Evolutionary conservation across 1,140 invertebrate species (phyloP).

Genomic region (Drosophila auraria): DNA sequence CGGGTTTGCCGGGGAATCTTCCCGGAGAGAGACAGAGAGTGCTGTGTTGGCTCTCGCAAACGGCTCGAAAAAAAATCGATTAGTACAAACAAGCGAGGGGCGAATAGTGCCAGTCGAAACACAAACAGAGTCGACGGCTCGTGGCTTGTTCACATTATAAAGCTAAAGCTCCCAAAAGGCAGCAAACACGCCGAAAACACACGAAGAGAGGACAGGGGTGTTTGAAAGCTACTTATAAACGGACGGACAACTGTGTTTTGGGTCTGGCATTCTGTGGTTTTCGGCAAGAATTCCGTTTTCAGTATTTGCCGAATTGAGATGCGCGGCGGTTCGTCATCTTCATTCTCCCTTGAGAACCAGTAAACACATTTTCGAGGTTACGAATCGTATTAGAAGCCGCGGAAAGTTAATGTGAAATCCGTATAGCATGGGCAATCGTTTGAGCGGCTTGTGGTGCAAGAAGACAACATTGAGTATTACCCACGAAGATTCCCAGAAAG

Average conservation of each 20-base stretch:
- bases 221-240: constrained; percentile 70
- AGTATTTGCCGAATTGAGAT: constrained; percentile 85
- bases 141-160: constrained; percentile 60
- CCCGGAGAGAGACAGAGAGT: constrained; percentile 16
- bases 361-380: constrained; percentile 10
- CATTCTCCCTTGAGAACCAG: constrained; percentile 13
- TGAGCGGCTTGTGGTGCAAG: constrained; percentile 83
- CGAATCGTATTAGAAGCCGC: constrained; percentile 14
- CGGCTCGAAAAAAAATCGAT: constrained; percentile 64
- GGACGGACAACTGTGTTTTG: constrained; percentile 72
- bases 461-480: constrained; percentile 75
- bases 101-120: constrained; percentile 44
- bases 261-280: constrained; percentile 76
- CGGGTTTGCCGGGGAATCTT: constrained; percentile 28
- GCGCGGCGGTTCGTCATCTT: constrained; percentile 68
- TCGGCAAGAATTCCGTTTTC: constrained; percentile 83
- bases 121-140: constrained; percentile 44
- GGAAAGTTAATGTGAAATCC: constrained; percentile 42
- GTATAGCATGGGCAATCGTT: constrained; percentile 80
- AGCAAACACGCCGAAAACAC: constrained; percentile 38
- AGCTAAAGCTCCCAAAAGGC: constrained; percentile 62
- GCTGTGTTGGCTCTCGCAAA: constrained; percentile 8
- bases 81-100: constrained; percentile 48
- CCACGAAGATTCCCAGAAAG: constrained; percentile 28
- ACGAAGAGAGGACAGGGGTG: constrained; percentile 16